Evolutionary conservation across 2,888 invertebrate species (phyloP), one percentile per base, ranked within the genome.

Genomic region (Creontiades dilutus): DNA sequence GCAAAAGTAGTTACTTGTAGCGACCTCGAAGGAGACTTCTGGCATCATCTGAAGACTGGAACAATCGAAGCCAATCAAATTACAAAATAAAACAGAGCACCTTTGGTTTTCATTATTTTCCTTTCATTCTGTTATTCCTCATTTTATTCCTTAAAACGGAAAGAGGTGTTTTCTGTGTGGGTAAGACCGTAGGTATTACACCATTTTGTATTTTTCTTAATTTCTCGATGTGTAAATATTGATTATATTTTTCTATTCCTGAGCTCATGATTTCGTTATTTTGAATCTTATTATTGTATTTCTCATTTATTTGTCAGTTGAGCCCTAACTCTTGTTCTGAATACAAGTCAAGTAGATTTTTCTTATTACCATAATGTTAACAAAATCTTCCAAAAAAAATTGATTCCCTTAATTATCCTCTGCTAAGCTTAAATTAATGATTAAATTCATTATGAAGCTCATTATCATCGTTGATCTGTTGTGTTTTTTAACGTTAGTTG

Each of bases 101-200:
- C 47, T 75, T 75, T n/a, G 68, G 75, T 86, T 75, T 68, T 86
- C 48, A 68, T 48, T 75, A 75, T 68, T 86, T 86, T 86, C 27
- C 28, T 86, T 86, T 86, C 23, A 61, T 86, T 37, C 19, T 68
- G 75, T 75, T 85, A 19, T 3, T 75, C 86, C 28, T 55, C 76
- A 46, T 86, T 86, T 86, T 85, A n/a, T 68, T 68, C 75, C 19
- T 52, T 82, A 12, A 80, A 19, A 52, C 75, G 78, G 78, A 88
- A 78, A 47, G 47, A 85, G 86, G 80, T 88, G 88, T 88, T 57
- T 76, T 78, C 88, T 89, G 89, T 82, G 52, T 80, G 82, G 68
- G 89, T 89, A 89, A 89, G 89, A 89, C 89, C 46, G 89, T 89
- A 89, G 89, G 89, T 89, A 89, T 89, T 7, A 57, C 78, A 80